Evolutionary conservation across 2,888 invertebrate genomes (phyloP), one percentile per base, ranked within the genome.

Genomic region (Osedax fenrisi): DNA sequence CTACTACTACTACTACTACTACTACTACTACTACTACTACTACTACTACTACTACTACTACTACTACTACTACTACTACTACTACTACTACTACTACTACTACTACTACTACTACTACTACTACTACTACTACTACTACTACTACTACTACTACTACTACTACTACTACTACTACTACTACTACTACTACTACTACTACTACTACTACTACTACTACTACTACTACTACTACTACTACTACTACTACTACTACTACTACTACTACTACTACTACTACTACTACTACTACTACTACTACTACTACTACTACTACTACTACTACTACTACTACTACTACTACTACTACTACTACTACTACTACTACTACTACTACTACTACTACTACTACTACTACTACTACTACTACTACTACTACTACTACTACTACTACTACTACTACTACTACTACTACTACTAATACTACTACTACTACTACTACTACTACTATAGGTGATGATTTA

Each of bases 331-430:
- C 75, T 76, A 76, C 75, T 72, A 75, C 75, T 72, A 76, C 75
- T 76, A 72, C 76, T 75, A 75, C 75, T 77, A 75, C 72, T 76
- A 72, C 77, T 76, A 76, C 72, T 76, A 76, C 68, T 72, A 76
- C 70, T 75, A 72, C 75, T 75, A 76, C 77, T 76, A 75, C 75
- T 72, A 74, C 75, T 75, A 72, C 73, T 67, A 73, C 76, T 76
- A 76, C 76, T 71, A 27, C 76, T 76, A 76, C 76, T 74, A 76
- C 66, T 71, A 76, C 74, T 76, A 70, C 76, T 74, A 77, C 71
- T 74, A 70, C 74, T 62, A 74, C 77, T 62, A 71, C 74, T 77
- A 76, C 76, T 76, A 76, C 74, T 77, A 74, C 76, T 66, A 75
- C 74, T 75, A 76, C 56, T 75, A 64, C 26, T 61, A 76, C 74